Base-by-base conservation (phyloP, 2,888 invertebrate species). In the Sturmia bella region DNA sequence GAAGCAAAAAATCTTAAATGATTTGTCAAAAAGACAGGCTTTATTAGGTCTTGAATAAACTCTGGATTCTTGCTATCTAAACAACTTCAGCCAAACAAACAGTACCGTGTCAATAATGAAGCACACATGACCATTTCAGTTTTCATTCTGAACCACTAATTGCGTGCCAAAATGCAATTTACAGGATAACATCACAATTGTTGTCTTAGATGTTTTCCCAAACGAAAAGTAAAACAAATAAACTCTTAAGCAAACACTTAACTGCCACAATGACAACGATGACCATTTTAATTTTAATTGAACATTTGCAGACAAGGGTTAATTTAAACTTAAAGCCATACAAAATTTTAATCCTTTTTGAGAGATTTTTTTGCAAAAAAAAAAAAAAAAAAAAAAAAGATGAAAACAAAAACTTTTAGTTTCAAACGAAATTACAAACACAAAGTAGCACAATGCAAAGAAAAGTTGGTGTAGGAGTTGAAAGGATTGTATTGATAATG, bases 101-200 rank as follows among this genome's bases (percentile, higher is more conserved):
- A 78, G 37, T 45, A 54, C 6, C 45, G 75, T 84, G 83, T 82
- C 84, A 82, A 84, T 81, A 84, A 77, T 70, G 64, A 83, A 81
- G 45, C 50, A 68, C 79, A 83, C 70, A 75, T 83, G 72, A 57
- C 54, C 72, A 75, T 74, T 79, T 80, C 39, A 39, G 52, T 72
- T 63, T 56, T 68, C 41, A 7, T 54, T 15, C 45, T 85, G 88
- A 87, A 89, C 88, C 88, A 88, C 89, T 88, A 89, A 88, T 88
- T 89, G 89, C 89, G 88, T 89, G 88, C 89, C 89, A 86, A 88
- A 88, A 89, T 89, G 88, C 86, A 89, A 88, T 88, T 88, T 89
- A 86, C 86, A 86, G 88, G 86, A 89, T 88, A 86, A 87, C 77
- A 86, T 81, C 78, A 82, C 78, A 75, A 75, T 82, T 82, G 78